Evolutionary conservation across 2,888 invertebrate species (phyloP), one percentile per base, ranked within the genome.

Genomic region (Tridacna gigas): DNA sequence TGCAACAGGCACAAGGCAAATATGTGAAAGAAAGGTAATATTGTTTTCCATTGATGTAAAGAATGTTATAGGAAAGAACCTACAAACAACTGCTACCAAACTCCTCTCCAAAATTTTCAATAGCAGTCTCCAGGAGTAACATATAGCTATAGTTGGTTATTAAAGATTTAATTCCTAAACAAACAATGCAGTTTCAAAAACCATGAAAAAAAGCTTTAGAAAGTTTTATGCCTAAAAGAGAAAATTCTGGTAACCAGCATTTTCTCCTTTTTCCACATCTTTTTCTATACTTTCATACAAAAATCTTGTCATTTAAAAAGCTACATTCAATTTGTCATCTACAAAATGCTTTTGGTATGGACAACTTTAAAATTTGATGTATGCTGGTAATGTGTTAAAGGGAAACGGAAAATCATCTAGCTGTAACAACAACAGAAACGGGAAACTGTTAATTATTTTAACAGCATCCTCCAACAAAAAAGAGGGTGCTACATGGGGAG

Each of bases 361-460:
- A 4, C 7, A 2, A 37, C 3, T 37, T 7, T 7, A 37, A 37
- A 37, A 4, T 4, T 7, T 37, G n/a, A n/a, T 37, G 37, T 37
- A 2, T 37, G 2, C 7, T 56, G 20, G 9, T 56, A 20, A 56
- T 5, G 20, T 45, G 22, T 15, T 15, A 45, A 67, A 45, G 67
- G 67, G 18, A n/a, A 67, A 45, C 4, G 45, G 45, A 45, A 67
- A 67, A 67, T 67, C 67, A 67, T 37, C 67, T 45, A 45, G 67
- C 45, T 67, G 67, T 67, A n/a, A 67, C 71, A 74, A 61, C 61
- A 61, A 22, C 28, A 81, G 84, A 84, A 81, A 83, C 61, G 77
- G 83, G 83, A 86, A 79, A 81, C 83, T 79, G 86, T 83, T 86
- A 86, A 86, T 86, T 86, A 86, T 77, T 77, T 74, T 77, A 83